Evolutionary conservation across 2,113 vertebrate species (phyloP), one percentile per base, ranked within the genome.

Genomic region (Eulemur macaco): DNA sequence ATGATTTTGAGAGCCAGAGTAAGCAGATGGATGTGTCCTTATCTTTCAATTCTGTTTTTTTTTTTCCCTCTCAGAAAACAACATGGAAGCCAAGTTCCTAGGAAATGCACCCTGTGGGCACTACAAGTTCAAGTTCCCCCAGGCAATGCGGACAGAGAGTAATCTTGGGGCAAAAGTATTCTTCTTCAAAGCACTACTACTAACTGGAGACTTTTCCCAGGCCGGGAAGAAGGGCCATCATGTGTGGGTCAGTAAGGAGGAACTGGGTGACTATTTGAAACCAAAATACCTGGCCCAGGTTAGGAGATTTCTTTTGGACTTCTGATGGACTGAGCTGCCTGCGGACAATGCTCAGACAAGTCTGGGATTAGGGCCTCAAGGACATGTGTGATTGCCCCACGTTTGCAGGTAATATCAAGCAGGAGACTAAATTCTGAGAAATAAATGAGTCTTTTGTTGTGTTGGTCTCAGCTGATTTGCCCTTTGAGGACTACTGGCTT

Each of bases 81-180:
- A 94, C 76, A 89, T 99, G 97, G 98, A 99, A 96, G 99, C 99
- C 47, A 99, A 99, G 91, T 99, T 99, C 97, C 98, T 99, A 42
- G 99, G 99, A 89, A 99, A 99, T 56, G 99, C 99, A 0, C 99
- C 99, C 1, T 99, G 99, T 39, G 99, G 99, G 78, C 98, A 99
- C 97, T 99, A 99, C 98, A 99, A 99, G 98, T 99, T 99, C 98
- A 99, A 99, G 98, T 99, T 99, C 96, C 99, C 99, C 86, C 98
- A 95, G 98, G 98, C 98, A 12, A 1, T 98, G 86, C 99, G 98
- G 95, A 99, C 98, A 1, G 99, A 99, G 96, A 97, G 96, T 95
- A 98, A 86, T 0, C 8, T 99, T 0, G 99, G 99, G 88, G 98
- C 98, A 89, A 99, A 99, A 98, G 98, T 99, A 11, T 99, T 99